Conservation (phyloP, 2,113 vertebrate species). For the Ellobius talpinus region DNA sequence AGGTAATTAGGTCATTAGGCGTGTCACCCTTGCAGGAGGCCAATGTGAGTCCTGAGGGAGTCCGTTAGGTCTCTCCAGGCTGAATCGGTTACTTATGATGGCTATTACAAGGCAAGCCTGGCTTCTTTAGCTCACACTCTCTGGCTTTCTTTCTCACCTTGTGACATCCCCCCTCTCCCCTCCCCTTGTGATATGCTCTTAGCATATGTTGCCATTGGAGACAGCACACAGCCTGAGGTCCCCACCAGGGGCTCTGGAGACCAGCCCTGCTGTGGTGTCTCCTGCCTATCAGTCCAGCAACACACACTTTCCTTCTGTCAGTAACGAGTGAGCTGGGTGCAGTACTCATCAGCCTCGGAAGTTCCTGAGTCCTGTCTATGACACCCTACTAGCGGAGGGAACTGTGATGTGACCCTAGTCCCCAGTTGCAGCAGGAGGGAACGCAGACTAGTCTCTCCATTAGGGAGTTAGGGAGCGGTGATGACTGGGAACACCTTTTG, state of each 20-base stretch:
- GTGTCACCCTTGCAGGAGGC: background rate
- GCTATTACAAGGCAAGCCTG: background rate
- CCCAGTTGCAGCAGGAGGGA: background rate
- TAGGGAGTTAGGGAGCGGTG: rapidly evolving
- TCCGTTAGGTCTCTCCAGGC: background rate
- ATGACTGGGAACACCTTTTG: background rate
- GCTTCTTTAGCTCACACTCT: background rate
- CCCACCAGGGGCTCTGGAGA: background rate
- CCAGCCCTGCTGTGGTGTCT: background rate
- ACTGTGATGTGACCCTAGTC: background rate
- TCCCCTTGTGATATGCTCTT: background rate
- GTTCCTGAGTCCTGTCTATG: background rate
- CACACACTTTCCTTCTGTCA: background rate
- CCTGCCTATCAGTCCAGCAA: background rate
- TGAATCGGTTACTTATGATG: too few relatives aligned
- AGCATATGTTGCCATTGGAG: too few relatives aligned
- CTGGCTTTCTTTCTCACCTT: too few relatives aligned
- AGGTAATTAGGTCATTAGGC: background rate
- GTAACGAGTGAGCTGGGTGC: background rate
- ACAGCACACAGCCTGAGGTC: background rate
- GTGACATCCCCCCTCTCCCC: too few relatives aligned
- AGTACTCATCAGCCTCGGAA: background rate
- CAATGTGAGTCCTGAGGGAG: too few relatives aligned
- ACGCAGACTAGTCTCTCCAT: background rate
- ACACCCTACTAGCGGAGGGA: background rate